Conservation (phyloP, 2,888 invertebrate genomes). For the Cryptophagus acutangulus region DNA sequence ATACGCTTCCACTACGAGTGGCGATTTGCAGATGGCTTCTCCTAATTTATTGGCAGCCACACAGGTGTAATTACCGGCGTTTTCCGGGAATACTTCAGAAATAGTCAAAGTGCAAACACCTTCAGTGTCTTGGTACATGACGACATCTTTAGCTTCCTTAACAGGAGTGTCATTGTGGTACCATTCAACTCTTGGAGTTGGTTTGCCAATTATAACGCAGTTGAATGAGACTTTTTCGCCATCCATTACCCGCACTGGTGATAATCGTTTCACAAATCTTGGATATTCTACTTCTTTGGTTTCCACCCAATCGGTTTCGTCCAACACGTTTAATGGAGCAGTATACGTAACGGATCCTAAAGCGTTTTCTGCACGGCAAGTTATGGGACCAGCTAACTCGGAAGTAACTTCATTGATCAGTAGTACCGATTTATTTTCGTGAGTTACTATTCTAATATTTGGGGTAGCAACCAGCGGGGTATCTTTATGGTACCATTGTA, state of each 20-base stretch:
- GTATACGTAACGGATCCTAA: constrained; percentile 85
- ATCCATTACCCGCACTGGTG: constrained; percentile 78
- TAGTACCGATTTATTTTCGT: constrained; percentile 74
- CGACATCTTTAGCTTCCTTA: constrained; percentile 71
- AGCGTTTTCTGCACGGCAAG: constrained; percentile 85
- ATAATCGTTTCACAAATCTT: constrained; percentile 67
- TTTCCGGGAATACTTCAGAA: constrained; percentile 85
- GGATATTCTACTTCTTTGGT: constrained; percentile 65
- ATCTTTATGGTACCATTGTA: constrained; percentile 80
- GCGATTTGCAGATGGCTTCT: constrained; percentile 70
- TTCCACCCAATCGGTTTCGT: constrained; percentile 55
- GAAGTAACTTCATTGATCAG: constrained; percentile 67
- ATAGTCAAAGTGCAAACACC: constrained; percentile 77
- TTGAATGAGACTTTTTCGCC: constrained; percentile 76
- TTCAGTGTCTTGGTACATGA: constrained; percentile 67
- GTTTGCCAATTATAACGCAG: constrained; percentile 71
- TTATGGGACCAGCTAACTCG: constrained; percentile 70
- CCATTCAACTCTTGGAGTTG: constrained; percentile 78
- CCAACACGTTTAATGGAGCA: constrained; percentile 63
- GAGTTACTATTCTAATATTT: constrained; percentile 66
- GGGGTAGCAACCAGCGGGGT: constrained; percentile 66
- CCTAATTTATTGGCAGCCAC: constrained; percentile 79
- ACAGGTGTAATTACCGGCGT: constrained; percentile 82
- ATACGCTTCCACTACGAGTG: constrained; percentile 82
- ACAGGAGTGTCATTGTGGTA: constrained; percentile 67